These are phyloP conservation scores for Conomelus anceps DNA, from an alignment of 2,888 invertebrate genomes.

Conservation along the genomic window DNA sequence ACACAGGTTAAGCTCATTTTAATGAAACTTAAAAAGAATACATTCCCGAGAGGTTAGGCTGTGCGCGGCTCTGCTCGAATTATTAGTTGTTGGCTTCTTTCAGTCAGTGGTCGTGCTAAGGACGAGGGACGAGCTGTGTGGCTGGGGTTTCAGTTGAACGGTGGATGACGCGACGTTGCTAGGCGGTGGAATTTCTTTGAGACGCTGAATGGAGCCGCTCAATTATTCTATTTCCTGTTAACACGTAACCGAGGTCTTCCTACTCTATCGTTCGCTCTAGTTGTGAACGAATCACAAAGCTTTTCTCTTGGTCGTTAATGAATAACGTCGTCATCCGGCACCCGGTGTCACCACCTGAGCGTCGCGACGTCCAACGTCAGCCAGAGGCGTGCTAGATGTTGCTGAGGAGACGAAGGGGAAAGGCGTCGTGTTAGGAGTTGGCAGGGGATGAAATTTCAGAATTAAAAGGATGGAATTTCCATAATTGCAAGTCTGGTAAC, in stretches of 20 bases:
- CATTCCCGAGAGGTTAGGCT: neutral
- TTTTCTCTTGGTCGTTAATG: neutral
- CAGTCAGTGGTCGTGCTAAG: too few relatives aligned
- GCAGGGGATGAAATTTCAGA: conserved; percentile 7
- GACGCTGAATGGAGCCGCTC: neutral
- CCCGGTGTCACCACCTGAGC: too few relatives aligned
- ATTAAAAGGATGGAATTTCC: conserved; percentile 14
- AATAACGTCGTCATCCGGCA: neutral
- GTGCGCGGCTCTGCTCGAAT: neutral
- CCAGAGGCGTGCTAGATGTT: too few relatives aligned
- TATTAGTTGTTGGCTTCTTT: neutral
- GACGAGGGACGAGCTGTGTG: too few relatives aligned
- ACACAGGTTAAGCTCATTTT: neutral
- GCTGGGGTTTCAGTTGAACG: neutral
- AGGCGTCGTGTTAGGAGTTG: neutral
- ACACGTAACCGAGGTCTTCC: neutral
- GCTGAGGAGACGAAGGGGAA: neutral
- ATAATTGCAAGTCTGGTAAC: conserved; percentile 13
- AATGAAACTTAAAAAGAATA: neutral
- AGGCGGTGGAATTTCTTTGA: neutral
- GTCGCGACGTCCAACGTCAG: neutral
- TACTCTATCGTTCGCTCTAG: neutral
- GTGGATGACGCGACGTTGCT: neutral
- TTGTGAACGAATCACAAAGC: neutral
- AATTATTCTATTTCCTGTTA: neutral